Evolutionary conservation across 2,888 invertebrate species (phyloP), one percentile per base, ranked within the genome.

Genomic region (Stenolophus ochropezus): DNA sequence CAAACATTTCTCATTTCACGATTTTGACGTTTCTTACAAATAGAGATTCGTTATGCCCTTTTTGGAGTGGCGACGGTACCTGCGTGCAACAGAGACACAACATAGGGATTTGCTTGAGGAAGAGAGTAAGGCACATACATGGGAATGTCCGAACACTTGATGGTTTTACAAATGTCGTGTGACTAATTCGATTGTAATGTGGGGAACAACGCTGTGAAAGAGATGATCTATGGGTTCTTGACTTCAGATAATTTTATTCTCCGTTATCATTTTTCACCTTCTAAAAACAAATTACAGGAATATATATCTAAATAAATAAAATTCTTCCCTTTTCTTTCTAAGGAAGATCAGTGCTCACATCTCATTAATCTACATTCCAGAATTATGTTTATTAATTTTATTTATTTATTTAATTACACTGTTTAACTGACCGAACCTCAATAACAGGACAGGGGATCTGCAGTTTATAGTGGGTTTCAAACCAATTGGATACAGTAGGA

Each of bases 121-220:
- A 77, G 82, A 78, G 74, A 75, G 82, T 61, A 14, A 25, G 21
- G n/a, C 23, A 61, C n/a, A 21, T 25, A 77, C 71, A 75, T 79
- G 53, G 69, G 78, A 82, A 69, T 56, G 76, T 14, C 27, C 79
- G 42, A 79, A 20, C 18, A 14, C 65, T 61, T 47, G 73, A 65
- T 51, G 73, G 18, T 14, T 53, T 25, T 80, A 80, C 82, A 82
- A 84, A 84, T 85, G 83, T 83, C 81, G 83, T 84, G 85, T 85
- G 84, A 85, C 85, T 84, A 85, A 85, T 84, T 84, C 82, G 84
- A 85, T 85, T 85, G 84, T 84, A 84, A 84, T 83, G 83, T 83
- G 83, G 83, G 83, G 84, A 83, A 84, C 84, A 84, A 83, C 83
- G 74, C 78, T 81, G 78, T 81, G 77, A 65, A 80, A 53, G 20